Conservation (phyloP, 2,113 vertebrate species). For the Stegostoma tigrinum region DNA sequence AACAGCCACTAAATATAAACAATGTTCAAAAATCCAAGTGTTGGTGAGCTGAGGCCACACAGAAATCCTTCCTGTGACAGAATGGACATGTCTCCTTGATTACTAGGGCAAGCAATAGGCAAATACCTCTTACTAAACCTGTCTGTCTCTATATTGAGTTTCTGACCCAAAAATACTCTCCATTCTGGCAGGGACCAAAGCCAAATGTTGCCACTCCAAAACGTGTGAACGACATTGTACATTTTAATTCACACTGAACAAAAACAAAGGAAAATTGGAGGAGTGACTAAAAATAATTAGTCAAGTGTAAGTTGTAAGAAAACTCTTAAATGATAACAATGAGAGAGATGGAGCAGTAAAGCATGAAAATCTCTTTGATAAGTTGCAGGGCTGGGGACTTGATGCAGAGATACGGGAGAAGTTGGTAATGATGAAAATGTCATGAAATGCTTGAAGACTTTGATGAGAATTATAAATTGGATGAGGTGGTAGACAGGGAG, state of each 20-base stretch:
- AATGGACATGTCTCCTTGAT: no score
- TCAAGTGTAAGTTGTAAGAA: background rate
- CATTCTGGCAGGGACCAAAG: no score
- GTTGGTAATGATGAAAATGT: background rate
- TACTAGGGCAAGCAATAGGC: no score
- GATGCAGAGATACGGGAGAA: background rate
- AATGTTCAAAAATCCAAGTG: no score
- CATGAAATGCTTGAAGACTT: background rate
- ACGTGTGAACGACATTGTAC: no score
- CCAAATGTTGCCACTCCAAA: background rate
- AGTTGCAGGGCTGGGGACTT: background rate
- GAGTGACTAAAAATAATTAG: background rate
- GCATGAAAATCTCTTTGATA: background rate
- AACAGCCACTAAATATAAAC: background rate
- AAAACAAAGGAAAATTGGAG: background rate
- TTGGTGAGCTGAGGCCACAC: no score
- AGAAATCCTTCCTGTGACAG: no score
- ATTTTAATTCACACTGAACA: background rate
- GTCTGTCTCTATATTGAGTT: no score
- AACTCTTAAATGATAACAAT: background rate
- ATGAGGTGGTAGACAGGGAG: background rate
- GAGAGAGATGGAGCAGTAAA: background rate
- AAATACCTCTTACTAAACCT: no score
- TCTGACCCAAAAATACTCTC: no score
- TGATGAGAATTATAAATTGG: background rate